Evolutionary conservation across 2,113 vertebrate species (phyloP), one percentile per base, ranked within the genome.

Genomic region (Argyrosomus japonicus): DNA sequence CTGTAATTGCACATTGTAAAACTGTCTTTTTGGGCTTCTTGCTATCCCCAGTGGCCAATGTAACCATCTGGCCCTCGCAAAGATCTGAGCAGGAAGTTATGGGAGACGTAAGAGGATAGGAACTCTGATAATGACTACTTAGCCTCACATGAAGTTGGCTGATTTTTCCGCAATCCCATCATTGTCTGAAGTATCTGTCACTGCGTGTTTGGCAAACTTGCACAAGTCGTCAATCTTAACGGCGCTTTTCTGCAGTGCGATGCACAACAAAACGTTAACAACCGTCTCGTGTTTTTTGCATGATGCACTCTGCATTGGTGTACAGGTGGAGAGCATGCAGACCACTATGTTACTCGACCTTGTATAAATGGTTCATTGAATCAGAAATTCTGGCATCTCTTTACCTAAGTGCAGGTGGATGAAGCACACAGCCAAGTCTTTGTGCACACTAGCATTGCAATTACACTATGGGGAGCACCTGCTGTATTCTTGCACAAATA

Each of bases 1-100:
- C 81, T 27, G 32, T 94, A 93, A 94, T 94, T 94, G 89, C 91
- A 90, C 87, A 84, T 91, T 92, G 93, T 94, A 93, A 94, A 94
- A 94, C 84, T 83, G 87, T 92, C 88, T 92, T 88, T 90, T 82
- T 71, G 80, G 90, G 88, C 86, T 90, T 85, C 90, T 91, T 82
- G 77, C 73, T 82, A 89, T 94, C 91, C 90, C 93, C 79, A 91
- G 87, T 88, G 91, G 89, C 89, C 93, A 91, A 88, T 89, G 91
- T 88, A 92, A 85, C 92, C 93, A 94, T 94, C 93, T 94, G 93
- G 93, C 82, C 77, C 85, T 91, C n/a, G 79, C 93, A 90, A 92
- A 94, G 93, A 92, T 93, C 89, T 89, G 89, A 91, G 89, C 88
- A 88, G 91, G 90, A 92, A 91, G 90, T 90, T 92, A 88, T 92